Evolutionary conservation across 2,888 invertebrate genomes (phyloP).

Genomic region (Pterobdella sp.): DNA sequence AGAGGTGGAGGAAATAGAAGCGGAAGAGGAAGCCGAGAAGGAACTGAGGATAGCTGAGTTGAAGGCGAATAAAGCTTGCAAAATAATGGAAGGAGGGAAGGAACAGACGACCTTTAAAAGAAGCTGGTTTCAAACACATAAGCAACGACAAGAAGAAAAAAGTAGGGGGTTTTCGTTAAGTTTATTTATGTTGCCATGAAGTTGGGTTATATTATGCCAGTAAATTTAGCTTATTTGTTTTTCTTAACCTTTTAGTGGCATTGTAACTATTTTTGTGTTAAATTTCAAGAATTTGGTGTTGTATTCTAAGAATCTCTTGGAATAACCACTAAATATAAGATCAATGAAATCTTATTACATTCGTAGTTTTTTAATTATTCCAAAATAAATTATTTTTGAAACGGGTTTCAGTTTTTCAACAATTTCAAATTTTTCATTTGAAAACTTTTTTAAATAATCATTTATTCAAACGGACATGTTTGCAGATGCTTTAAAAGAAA

Average conservation of each 20-base stretch:
- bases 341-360: too few species aligned
- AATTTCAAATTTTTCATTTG: too few species aligned
- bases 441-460: not conserved
- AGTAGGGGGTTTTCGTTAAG: constrained; percentile 13
- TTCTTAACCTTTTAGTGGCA: too few species aligned
- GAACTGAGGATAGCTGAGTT: constrained; percentile 77
- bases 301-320: not conserved
- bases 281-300: too few species aligned
- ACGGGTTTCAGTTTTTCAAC: too few species aligned
- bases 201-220: not conserved
- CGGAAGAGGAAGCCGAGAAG: constrained; percentile 70
- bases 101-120: constrained; percentile 25
- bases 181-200: not conserved
- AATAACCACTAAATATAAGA: too few species aligned
- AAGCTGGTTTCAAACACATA: constrained; percentile 33
- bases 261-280: too few species aligned
- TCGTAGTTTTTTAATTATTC: too few species aligned
- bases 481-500: not conserved
- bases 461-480: not conserved
- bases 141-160: constrained; percentile 31
- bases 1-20: constrained; percentile 71
- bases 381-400: too few species aligned
- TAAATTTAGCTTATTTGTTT: too few species aligned
- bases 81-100: constrained; percentile 27
- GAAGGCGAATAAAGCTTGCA: constrained; percentile 60